Evolutionary conservation across 2,113 vertebrate genomes (phyloP).

Genomic region (Sander vitreus): DNA sequence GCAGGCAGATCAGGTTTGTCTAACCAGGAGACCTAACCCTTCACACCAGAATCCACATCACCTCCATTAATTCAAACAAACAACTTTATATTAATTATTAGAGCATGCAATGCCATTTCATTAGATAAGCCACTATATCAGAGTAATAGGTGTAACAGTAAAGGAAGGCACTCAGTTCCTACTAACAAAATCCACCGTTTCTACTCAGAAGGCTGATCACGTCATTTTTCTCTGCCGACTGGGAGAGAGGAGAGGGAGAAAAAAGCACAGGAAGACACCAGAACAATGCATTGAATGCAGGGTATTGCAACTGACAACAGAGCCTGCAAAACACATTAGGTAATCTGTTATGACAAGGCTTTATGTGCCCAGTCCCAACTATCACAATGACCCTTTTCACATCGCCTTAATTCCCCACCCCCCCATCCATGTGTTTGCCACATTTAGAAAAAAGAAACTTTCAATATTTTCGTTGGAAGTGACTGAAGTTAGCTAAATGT

Average conservation of each 20-base stretch:
- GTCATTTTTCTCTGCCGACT: conserved; percentile 52
- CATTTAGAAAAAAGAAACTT: conserved; percentile 13
- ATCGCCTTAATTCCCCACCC: not conserved
- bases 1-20: conserved; percentile 9
- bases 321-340: conserved; percentile 76
- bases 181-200: conserved; percentile 24
- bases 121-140: conserved; percentile 18
- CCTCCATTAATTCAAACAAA: not conserved
- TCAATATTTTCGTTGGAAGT: conserved; percentile 13
- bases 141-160: conserved; percentile 32
- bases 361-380: conserved; percentile 57
- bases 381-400: conserved; percentile 71
- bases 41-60: conserved; percentile 23
- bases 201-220: conserved; percentile 64
- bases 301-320: conserved; percentile 62
- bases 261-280: conserved; percentile 79
- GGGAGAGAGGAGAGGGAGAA: conserved; percentile 34
- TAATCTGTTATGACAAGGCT: conserved; percentile 83
- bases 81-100: conserved; percentile 23
- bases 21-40: conserved; percentile 5
- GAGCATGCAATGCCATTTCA: conserved; percentile 3
- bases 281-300: conserved; percentile 78
- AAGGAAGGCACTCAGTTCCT: conserved; percentile 11
- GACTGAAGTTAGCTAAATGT: conserved; percentile 17
- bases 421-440: not conserved